These are phyloP conservation scores for Nemurella pictetii DNA, from an alignment of 2,888 invertebrate genomes.

Conservation along the genomic window DNA sequence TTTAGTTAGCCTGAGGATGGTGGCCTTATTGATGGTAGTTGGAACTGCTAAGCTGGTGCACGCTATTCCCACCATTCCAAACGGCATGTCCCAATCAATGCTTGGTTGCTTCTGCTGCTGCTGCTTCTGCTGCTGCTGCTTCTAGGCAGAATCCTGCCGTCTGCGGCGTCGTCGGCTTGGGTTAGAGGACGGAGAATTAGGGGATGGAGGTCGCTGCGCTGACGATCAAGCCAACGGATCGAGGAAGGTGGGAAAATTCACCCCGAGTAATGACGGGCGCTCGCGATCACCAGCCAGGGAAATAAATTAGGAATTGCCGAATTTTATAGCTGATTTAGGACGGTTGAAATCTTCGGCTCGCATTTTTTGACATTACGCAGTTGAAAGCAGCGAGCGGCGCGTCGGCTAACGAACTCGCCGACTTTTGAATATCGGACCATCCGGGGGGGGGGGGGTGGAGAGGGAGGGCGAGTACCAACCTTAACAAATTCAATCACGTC, in stretches of 20 bases:
- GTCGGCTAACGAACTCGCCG: background rate
- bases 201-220: background rate
- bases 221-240: no score
- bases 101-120: background rate
- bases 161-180: no score
- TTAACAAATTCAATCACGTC: background rate
- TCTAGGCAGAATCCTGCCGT: no score
- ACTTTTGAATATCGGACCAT: background rate
- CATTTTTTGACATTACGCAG: background rate
- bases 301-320: constrained; percentile 15
- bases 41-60: constrained; percentile 18
- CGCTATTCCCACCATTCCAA: background rate
- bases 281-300: constrained; percentile 2
- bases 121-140: no score
- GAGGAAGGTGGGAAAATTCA: constrained; percentile 15
- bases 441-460: no score
- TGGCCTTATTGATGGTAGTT: constrained; percentile 27
- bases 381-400: background rate
- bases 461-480: background rate
- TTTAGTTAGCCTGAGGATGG: constrained; percentile 20
- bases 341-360: background rate
- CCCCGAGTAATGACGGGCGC: constrained; percentile 1
- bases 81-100: constrained; percentile 13
- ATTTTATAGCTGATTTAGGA: constrained; percentile 15
- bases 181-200: background rate